These are phyloP conservation scores for Eupithecia inturbata DNA, from an alignment of 2,888 invertebrate species.

Conservation along the genomic window DNA sequence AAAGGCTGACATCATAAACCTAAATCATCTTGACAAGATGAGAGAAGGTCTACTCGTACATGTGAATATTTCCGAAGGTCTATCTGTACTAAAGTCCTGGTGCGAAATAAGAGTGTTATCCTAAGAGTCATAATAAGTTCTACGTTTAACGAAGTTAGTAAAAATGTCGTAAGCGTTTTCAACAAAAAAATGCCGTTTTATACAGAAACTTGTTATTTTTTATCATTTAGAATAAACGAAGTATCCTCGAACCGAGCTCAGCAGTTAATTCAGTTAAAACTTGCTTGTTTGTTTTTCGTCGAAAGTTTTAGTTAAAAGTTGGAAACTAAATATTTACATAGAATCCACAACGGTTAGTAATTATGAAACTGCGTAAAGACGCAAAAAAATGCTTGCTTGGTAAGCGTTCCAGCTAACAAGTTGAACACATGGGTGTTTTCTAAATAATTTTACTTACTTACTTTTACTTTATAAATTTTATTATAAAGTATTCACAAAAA, in stretches of 20 bases:
- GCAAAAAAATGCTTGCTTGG: slow-evolving; percentile 1
- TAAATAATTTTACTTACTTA: no score
- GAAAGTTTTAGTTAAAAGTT: slow-evolving; percentile 29
- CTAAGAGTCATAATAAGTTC: neutral
- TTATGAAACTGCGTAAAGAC: slow-evolving; percentile 18
- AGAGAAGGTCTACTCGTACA: neutral
- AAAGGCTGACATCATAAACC: slow-evolving; percentile 7
- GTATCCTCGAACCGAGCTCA: slow-evolving; percentile 28
- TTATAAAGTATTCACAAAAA: no score
- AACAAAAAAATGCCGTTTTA: neutral
- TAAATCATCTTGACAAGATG: slow-evolving; percentile 8
- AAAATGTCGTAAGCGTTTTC: neutral
- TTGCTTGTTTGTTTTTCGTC: slow-evolving; percentile 29
- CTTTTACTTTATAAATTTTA: no score
- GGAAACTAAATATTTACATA: slow-evolving; percentile 32
- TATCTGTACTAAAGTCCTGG: neutral
- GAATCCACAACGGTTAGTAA: slow-evolving; percentile 22
- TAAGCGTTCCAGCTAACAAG: neutral
- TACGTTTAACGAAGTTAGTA: neutral
- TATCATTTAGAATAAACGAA: slow-evolving; percentile 30
- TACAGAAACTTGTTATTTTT: slow-evolving; percentile 3
- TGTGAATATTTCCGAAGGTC: slow-evolving; percentile 6
- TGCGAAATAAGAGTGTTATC: neutral
- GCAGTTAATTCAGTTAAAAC: slow-evolving; percentile 37
- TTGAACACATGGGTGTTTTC: neutral